Evolutionary conservation across 2,888 invertebrate genomes (phyloP), one percentile per base, ranked within the genome.

Genomic region (Drosophila antonietae): DNA sequence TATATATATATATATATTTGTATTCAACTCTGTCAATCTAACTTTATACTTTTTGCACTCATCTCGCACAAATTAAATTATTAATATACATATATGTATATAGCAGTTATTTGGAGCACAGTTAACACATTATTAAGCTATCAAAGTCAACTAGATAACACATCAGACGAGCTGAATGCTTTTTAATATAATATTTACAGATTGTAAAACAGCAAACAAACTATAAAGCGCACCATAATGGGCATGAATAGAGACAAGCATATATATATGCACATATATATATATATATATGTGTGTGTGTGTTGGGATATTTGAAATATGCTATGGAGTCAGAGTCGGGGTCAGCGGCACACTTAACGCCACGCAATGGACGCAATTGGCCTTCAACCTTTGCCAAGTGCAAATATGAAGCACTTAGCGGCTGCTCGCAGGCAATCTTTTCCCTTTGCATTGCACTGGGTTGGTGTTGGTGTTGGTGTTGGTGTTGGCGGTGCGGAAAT

Each of bases 401-500:
- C 63, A 71, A 71, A 71, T 70, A 57, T 58, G 57, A 46, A 35
- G 46, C 56, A 63, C 63, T 71, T 57, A 70, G 46, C 63, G 46
- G 52, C 43, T 28, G 52, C 43, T 28, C 44, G 39, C 35, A 23
- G 63, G 44, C 39, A 57, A 41, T 37, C 59, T 39, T 31, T 28
- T 44, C 7, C 47, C 47, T 23, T 10, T 68, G 56, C 64, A 18
- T 2, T 18, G 15, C 15, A 6, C 14, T 37, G 23, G 23, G 14
- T 37, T 20, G 20, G 20, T 20, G 20, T 23, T 49, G 47, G 47
- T 28, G 20, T 23, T 49, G 47, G 47, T 28, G 20, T 23, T 49
- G 47, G 47, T 28, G 44, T 2, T 35, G 56, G 39, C 10, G 33
- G 74, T 75, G 65, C 70, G 88, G 80, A 84, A 84, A 84, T 85